Conservation (phyloP, 2,888 invertebrate species). For the Caenorhabditis zanzibari region DNA sequence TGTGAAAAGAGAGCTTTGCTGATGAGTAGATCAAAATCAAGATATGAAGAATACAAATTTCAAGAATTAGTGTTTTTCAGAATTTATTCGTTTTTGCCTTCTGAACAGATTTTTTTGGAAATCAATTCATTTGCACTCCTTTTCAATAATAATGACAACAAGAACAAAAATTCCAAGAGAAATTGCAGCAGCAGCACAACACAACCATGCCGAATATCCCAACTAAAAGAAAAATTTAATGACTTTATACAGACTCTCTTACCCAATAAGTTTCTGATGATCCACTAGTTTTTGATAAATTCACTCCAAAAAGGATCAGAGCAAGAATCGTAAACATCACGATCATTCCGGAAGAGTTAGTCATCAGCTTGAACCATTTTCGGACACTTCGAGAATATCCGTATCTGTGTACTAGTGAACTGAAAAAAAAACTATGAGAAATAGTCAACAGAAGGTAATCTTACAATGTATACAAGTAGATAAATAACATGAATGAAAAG, state of each 20-base stretch:
- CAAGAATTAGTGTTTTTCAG: no score
- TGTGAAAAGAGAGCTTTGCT: no score
- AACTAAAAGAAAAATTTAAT: conserved; percentile 1
- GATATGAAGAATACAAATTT: no score
- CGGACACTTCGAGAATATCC: conserved; percentile 11
- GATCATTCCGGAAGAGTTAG: background rate
- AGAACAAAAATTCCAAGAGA: background rate
- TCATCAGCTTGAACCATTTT: conserved; percentile 11
- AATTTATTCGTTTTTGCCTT: no score
- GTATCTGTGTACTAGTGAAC: background rate
- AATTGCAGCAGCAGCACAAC: background rate
- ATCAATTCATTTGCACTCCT: background rate
- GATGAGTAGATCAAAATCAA: no score
- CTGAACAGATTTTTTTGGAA: background rate
- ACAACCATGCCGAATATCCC: conserved; percentile 14
- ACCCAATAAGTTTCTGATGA: background rate
- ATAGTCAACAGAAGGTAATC: background rate
- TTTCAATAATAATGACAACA: background rate
- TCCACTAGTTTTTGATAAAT: background rate
- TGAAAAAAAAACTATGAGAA: background rate
- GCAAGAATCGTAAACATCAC: background rate
- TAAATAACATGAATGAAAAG: background rate
- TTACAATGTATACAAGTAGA: conserved; percentile 7
- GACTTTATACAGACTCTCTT: background rate
- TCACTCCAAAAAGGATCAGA: background rate